A percentile compares a stretch with the other conserved stretches of the same genome.
phyloP scores from a whole-genome alignment of 2,113 vertebrate species.

The Equus przewalskii region DNA sequence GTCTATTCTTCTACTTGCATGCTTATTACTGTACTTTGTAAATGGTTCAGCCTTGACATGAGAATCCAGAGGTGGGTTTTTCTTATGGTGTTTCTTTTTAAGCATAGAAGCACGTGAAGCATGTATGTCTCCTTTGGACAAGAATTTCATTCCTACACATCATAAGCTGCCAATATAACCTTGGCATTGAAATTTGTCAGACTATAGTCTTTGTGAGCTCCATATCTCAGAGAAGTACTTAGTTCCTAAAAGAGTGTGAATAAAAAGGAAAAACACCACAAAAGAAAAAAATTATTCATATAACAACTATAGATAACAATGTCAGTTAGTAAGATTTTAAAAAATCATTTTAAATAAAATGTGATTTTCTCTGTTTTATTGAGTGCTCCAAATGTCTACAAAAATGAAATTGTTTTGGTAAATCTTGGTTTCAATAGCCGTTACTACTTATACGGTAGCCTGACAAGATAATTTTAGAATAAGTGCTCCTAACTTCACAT shows the following conservation, averaged over 20 bases:
- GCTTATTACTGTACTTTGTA: conserved; percentile 62
- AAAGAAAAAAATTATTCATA: neutral
- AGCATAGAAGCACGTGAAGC: neutral
- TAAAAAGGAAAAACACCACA: conserved; percentile 24
- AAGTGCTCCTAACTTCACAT: neutral
- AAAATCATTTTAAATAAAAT: conserved; percentile 49
- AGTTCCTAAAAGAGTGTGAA: conserved; percentile 2
- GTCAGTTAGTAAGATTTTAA: neutral
- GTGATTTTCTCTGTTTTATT: neutral
- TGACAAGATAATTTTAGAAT: neutral
- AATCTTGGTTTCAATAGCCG: neutral
- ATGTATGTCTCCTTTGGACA: conserved; percentile 40
- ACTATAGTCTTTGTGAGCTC: conserved; percentile 49
- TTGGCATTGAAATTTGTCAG: conserved; percentile 67
- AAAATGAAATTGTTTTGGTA: conserved; percentile 10
- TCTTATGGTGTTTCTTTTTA: conserved; percentile 55
- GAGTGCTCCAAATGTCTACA: neutral
- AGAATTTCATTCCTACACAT: conserved; percentile 62
- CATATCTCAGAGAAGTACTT: conserved; percentile 35
- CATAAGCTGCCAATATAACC: conserved; percentile 53
- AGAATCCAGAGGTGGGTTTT: conserved; percentile 60
- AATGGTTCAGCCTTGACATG: conserved; percentile 74
- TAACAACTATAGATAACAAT: conserved; percentile 8
- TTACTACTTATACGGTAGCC: neutral
- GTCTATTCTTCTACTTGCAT: conserved; percentile 15